Evolutionary conservation across 2,113 vertebrate species (phyloP), one percentile per base, ranked within the genome.

Genomic region (Clarias gariepinus): DNA sequence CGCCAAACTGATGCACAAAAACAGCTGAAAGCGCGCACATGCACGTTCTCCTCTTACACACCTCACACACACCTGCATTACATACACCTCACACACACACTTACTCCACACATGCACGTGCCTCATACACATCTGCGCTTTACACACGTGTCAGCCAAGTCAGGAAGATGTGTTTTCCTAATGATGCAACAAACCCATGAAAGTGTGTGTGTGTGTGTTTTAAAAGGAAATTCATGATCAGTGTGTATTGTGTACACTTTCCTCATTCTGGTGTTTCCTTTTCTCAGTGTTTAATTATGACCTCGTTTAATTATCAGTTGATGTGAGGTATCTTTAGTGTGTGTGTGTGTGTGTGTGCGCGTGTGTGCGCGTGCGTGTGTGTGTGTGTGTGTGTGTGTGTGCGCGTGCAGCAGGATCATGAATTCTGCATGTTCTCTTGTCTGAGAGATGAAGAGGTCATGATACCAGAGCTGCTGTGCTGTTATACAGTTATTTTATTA

Each of bases 1-100:
- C 95, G 97, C 98, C 85, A 97, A 97, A 91, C 97, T 99, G 88
- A 97, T 98, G 94, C 97, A 97, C 96, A 99, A 98, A 94, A 94
- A 97, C 96, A 97, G 95, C 94, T 92, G 94, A 94, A 91, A 91
- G 85, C 4, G 8, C 28, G 33, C 41, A 7, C 28, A 77, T 60
- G 15, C 52, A 25, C 28, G 85, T 82, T 89, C 19, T 4, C 36
- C 73, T 23, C 73, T 76, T 11, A 33, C 30, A 9, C 16, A 4
- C 11, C 68, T 6, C 28, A 41, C 36, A 53, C 41, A 71, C 71
- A n/a, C 73, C 52, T 47, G 41, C 41, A 47, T 47, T 47, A 47
- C 41, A 6, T 47, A 47, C 5, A 0, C 71, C 47, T 47, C 71
- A 25, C 23, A 13, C 19, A 25, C 33, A 23, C 71, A 4, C 15